Conservation (phyloP, 2,888 invertebrate species). For the Phania funesta region DNA sequence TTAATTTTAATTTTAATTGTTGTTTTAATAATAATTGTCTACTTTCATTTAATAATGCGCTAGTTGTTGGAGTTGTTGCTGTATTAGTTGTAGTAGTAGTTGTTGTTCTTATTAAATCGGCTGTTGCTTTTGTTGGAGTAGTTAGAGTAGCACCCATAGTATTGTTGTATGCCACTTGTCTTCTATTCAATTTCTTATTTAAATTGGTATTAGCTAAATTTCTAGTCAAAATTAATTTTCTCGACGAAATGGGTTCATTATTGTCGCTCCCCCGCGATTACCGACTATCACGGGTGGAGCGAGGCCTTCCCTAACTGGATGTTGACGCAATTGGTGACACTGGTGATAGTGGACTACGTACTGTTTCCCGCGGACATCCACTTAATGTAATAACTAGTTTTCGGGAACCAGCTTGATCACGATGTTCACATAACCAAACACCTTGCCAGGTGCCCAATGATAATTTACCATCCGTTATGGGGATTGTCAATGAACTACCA, state of each 20-base stretch:
- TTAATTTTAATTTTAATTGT: slow-evolving; percentile 76
- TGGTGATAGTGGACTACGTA: slow-evolving; percentile 92
- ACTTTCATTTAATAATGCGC: slow-evolving; percentile 70
- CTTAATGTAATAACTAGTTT: slow-evolving; percentile 94
- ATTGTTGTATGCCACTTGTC: slow-evolving; percentile 68
- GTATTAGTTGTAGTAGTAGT: slow-evolving; percentile 66
- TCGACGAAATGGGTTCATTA: slow-evolving; percentile 81
- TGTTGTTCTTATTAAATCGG: slow-evolving; percentile 57
- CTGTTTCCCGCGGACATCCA: slow-evolving; percentile 92
- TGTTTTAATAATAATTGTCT: slow-evolving; percentile 75
- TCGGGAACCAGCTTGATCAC: slow-evolving; percentile 96
- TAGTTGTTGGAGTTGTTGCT: slow-evolving; percentile 70
- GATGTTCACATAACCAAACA: slow-evolving; percentile 98
- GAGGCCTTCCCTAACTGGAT: slow-evolving; percentile 92
- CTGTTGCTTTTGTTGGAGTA: slow-evolving; percentile 68
- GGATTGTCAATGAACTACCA: slow-evolving; percentile 96
- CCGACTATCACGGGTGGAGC: slow-evolving; percentile 82
- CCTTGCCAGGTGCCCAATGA: slow-evolving; percentile 99
- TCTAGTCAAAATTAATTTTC: slow-evolving; percentile 80
- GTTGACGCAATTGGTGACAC: slow-evolving; percentile 92
- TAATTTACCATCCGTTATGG: slow-evolving; percentile 96
- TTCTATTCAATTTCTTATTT: slow-evolving; percentile 70
- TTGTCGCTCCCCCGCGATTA: slow-evolving; percentile 81
- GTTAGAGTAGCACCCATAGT: slow-evolving; percentile 52
- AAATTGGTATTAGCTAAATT: slow-evolving; percentile 80